These are phyloP conservation scores for Dipus sagitta DNA, from an alignment of 2,797 vertebrate species.

Conservation along the genomic window DNA sequence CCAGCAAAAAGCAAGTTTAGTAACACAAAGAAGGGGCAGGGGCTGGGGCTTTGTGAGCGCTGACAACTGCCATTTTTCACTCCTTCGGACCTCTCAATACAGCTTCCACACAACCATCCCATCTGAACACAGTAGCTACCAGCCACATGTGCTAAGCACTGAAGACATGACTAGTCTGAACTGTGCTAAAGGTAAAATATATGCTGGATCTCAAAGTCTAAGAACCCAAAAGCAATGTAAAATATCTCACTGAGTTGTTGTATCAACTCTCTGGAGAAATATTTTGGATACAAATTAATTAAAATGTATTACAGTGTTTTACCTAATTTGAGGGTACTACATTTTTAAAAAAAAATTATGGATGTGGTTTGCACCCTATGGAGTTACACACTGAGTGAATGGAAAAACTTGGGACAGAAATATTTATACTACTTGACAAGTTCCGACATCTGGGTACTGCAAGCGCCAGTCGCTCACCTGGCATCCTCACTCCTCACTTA, in stretches of 20 bases:
- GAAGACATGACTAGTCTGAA: neutral
- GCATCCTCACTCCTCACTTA: neutral
- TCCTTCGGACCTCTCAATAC: neutral
- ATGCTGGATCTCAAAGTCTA: neutral
- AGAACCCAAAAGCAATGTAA: neutral
- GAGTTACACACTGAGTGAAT: neutral
- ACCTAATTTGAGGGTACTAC: neutral
- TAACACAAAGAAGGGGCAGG: neutral
- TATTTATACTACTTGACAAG: neutral
- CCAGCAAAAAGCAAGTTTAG: neutral
- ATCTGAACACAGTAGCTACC: neutral
- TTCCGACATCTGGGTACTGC: neutral
- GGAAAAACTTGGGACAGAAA: neutral
- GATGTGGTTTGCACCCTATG: neutral
- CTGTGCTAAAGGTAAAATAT: neutral
- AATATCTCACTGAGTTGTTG: neutral
- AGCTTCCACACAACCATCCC: neutral
- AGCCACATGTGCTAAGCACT: neutral
- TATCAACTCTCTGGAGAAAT: constrained; percentile 13
- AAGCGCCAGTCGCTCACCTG: neutral
- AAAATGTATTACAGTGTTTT: constrained; percentile 19
- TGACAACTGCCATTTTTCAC: neutral
- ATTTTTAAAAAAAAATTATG: neutral
- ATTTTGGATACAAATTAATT: neutral
- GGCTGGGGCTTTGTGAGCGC: neutral